phyloP scores from a whole-genome alignment of 2,888 invertebrate genomes.

The Eucriotettix oculatus region DNA sequence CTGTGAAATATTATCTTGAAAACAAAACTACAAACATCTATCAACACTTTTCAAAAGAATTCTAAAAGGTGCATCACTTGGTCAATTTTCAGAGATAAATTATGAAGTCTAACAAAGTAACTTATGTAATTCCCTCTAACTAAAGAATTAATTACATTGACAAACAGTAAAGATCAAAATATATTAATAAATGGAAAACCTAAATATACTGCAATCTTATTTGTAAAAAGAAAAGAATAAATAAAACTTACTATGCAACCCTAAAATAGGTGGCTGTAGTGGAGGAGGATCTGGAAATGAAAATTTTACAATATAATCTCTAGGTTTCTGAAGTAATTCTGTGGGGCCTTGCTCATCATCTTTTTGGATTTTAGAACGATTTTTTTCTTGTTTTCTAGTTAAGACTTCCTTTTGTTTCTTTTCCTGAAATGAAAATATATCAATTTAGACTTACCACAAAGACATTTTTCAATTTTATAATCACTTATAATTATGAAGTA shows the following conservation, averaged over 20 bases:
- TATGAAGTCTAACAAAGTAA: neutral
- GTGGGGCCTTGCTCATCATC: conserved; percentile 67
- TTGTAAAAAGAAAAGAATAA: neutral
- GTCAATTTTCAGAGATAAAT: too few relatives aligned
- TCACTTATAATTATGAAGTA: neutral
- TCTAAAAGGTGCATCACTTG: too few relatives aligned
- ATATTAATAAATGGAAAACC: neutral
- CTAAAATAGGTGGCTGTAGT: conserved; percentile 91
- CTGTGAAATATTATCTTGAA: too few relatives aligned
- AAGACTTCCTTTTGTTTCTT: conserved; percentile 79
- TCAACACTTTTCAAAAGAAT: too few relatives aligned
- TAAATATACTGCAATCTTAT: neutral
- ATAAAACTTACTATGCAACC: conserved; percentile 58
- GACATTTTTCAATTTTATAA: neutral
- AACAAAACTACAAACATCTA: too few relatives aligned
- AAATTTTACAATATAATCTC: conserved; percentile 96
- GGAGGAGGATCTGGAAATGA: conserved; percentile 93
- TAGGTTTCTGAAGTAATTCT: conserved; percentile 74
- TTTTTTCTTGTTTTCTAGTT: conserved; percentile 86
- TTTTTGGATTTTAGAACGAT: conserved; percentile 61
- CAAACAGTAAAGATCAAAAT: neutral
- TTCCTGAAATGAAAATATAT: neutral
- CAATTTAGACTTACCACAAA: neutral
- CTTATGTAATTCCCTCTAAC: neutral
- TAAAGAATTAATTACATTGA: neutral